Evolutionary conservation across 1,140 invertebrate species (phyloP), one percentile per base, ranked within the genome.

Genomic region (Drosophila ogumai): DNA sequence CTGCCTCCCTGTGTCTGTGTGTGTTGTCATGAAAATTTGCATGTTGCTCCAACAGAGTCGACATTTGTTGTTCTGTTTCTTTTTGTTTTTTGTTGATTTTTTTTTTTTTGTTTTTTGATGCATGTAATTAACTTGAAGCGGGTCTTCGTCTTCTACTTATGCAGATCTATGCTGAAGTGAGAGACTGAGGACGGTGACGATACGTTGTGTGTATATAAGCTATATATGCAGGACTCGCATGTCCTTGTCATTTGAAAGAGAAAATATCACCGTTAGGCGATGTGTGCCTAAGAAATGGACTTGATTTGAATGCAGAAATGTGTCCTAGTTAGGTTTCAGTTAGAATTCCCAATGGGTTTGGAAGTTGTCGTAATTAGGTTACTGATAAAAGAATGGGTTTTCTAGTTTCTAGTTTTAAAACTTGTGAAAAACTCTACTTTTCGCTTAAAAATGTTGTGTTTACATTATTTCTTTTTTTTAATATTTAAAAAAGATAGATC

Each of bases 51-150:
- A 32, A 54, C 63, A 52, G 44, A 66, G 66, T 65, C 43, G 49
- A 44, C 69, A 36, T 61, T 76, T 44, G 44, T 59, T 50, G 59
- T 61, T 50, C 63, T 59, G 19, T 52, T 60, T 74, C 34, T 47
- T 19, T 58, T 52, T 19, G 19, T 25, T 55, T n/a, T 13, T 25
- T 19, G 32, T 41, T 61, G 19, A 50, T 61, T 60, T 61, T 49
- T 46, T 41, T 61, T 17, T 60, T 56, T 52, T 46, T 44, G 34
- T n/a, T 63, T 82, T 86, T 78, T 49, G 40, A 60, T 87, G 82
- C 79, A 87, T 87, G 74, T 82, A 88, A 82, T 82, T 82, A 88
- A 88, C 79, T 79, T 79, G 59, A 88, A 88, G 75, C 84, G 84
- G 79, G 71, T 61, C 75, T 75, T 61, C 47, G 50, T 49, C 55